Evolutionary conservation across 1,140 invertebrate species (phyloP).

Genomic region (Drosophila micromelanica): DNA sequence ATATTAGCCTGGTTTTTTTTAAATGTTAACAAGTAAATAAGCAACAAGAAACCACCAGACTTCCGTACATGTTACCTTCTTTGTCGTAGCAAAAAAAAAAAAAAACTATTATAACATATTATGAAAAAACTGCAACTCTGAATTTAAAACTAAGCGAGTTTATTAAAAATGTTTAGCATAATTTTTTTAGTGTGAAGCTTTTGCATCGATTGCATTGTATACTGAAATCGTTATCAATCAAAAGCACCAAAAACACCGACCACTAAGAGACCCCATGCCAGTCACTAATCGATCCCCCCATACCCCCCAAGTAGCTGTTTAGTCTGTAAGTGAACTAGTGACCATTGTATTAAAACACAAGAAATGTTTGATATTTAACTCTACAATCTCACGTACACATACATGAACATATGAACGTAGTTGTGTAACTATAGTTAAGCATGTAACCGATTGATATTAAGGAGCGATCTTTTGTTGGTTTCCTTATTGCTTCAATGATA

Average conservation of each 20-base stretch:
- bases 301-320: constrained; percentile 31
- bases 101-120: constrained; percentile 25
- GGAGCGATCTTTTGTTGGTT: constrained; percentile 79
- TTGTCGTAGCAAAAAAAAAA: constrained; percentile 45
- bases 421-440: constrained; percentile 59
- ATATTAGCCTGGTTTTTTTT: constrained; percentile 33
- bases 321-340: constrained; percentile 52
- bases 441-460: constrained; percentile 80
- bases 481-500: constrained; percentile 75
- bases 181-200: constrained; percentile 59
- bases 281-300: constrained; percentile 20
- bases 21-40: constrained; percentile 44
- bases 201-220: constrained; percentile 63
- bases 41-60: constrained; percentile 78
- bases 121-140: constrained; percentile 37
- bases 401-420: constrained; percentile 58
- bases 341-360: constrained; percentile 45
- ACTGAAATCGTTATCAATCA: constrained; percentile 46
- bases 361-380: constrained; percentile 59
- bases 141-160: constrained; percentile 67
- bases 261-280: constrained; percentile 64
- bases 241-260: constrained; percentile 33
- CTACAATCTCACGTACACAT: constrained; percentile 54
- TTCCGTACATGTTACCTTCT: constrained; percentile 80
- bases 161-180: constrained; percentile 77